Percentiles rank a stretch among this genome's conserved stretches.
Conservation (phyloP, 2,888 invertebrate species). For the Ectemnius cavifrons region DNA sequence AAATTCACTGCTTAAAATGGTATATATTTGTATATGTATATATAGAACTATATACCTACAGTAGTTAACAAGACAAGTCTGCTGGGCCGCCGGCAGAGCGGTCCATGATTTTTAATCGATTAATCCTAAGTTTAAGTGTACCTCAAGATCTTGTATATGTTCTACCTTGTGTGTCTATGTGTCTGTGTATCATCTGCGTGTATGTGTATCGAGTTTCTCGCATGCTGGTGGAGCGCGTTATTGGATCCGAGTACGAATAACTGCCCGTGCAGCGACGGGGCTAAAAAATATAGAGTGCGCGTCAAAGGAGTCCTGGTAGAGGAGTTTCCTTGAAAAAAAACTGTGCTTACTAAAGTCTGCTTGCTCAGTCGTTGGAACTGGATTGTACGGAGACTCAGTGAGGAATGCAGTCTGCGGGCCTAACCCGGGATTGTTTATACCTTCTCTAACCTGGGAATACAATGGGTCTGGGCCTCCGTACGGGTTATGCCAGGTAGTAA, state of each 20-base stretch:
- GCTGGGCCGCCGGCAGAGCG: constrained; percentile 61
- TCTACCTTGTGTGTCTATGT: constrained; percentile 40
- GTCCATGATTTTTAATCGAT: constrained; percentile 66
- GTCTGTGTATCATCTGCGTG: no score
- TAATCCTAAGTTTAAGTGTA: constrained; percentile 69
- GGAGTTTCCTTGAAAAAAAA: no score
- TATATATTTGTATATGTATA: constrained; percentile 62
- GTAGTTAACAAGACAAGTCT: constrained; percentile 76
- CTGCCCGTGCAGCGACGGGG: constrained; percentile 17
- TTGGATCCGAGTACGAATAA: constrained; percentile 42
- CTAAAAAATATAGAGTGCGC: constrained; percentile 47
- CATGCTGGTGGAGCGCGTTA: constrained; percentile 39
- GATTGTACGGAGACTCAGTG: constrained; percentile 42
- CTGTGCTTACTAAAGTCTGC: not conserved
- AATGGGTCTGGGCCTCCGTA: constrained; percentile 29
- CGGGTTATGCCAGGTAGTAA: constrained; percentile 25
- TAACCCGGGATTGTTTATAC: no score
- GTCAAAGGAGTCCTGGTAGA: constrained; percentile 37
- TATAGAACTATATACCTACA: constrained; percentile 67
- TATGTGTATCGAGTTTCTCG: constrained; percentile 1
- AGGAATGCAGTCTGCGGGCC: no score
- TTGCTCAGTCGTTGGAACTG: constrained; percentile 37
- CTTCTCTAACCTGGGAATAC: no score
- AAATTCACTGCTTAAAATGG: constrained; percentile 72
- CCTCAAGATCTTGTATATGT: constrained; percentile 61